These are phyloP conservation scores for Laspeyria flexula DNA, from an alignment of 2,888 invertebrate species.

Conservation along the genomic window DNA sequence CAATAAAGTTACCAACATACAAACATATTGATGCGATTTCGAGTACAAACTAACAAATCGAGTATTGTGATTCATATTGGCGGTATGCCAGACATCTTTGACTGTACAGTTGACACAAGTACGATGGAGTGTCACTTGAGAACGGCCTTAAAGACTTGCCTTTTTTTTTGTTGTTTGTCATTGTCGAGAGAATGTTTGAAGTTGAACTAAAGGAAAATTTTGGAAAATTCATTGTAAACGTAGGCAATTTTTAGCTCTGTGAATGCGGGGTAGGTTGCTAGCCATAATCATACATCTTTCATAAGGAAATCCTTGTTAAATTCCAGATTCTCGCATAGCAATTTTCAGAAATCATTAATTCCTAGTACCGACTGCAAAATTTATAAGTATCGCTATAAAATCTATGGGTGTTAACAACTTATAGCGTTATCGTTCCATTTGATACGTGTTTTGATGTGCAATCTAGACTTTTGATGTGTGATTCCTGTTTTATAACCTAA, in stretches of 20 bases:
- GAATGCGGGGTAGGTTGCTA: too few relatives aligned
- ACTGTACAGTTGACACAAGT: too few relatives aligned
- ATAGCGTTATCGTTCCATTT: not conserved
- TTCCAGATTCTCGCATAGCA: not conserved
- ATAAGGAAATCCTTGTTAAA: too few relatives aligned
- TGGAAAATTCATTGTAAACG: too few relatives aligned
- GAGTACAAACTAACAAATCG: conserved; percentile 24
- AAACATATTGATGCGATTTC: conserved; percentile 36
- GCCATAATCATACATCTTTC: too few relatives aligned
- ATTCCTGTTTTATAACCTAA: conserved; percentile 4
- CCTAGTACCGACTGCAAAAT: not conserved
- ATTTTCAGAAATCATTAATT: not conserved
- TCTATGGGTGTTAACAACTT: conserved; percentile 17
- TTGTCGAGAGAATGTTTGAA: too few relatives aligned
- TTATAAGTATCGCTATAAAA: conserved; percentile 19
- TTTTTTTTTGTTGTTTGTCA: too few relatives aligned
- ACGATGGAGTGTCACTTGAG: too few relatives aligned
- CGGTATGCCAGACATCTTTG: conserved; percentile 30
- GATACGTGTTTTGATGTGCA: conserved; percentile 3
- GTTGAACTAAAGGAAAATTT: too few relatives aligned
- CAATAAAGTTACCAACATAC: conserved; percentile 42
- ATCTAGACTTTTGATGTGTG: not conserved
- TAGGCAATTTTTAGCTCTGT: too few relatives aligned
- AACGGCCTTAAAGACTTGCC: too few relatives aligned
- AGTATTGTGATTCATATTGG: conserved; percentile 36